Evolutionary conservation across 2,888 invertebrate genomes (phyloP).

Genomic region (Cyclophora albipunctata): DNA sequence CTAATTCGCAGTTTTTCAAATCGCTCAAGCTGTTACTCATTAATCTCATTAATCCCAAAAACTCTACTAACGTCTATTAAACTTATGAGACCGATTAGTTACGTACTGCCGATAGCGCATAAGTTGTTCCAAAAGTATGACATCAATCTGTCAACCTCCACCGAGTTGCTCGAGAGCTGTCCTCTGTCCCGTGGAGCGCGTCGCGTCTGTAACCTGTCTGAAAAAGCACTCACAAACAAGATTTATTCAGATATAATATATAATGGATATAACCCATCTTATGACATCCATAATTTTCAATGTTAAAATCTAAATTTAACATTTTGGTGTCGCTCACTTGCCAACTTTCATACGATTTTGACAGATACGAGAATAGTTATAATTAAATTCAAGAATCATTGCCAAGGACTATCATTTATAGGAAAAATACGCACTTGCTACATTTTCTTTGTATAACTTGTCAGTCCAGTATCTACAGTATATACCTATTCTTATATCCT

Average conservation of each 20-base stretch:
- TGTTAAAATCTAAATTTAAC: constrained; percentile 57
- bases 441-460: constrained; percentile 6
- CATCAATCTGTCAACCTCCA: too few relatives aligned
- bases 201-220: not conserved
- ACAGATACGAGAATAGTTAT: constrained; percentile 62
- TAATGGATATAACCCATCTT: not conserved
- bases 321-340: constrained; percentile 49
- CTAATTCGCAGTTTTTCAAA: too few relatives aligned
- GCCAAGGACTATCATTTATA: constrained; percentile 48
- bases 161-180: not conserved
- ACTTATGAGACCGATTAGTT: not conserved
- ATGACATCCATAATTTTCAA: constrained; percentile 41
- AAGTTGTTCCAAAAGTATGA: too few relatives aligned
- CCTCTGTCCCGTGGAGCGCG: not conserved
- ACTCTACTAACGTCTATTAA: not conserved
- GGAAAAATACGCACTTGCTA: constrained; percentile 6
- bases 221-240: not conserved
- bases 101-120: too few relatives aligned
- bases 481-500: too few relatives aligned
- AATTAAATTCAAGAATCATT: constrained; percentile 66
- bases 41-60: too few relatives aligned
- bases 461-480: too few relatives aligned
- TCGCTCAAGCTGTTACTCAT: too few relatives aligned
- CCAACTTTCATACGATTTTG: constrained; percentile 66
- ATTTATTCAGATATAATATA: not conserved